A percentile compares a stretch with the other conserved stretches of the same genome.
These are phyloP conservation scores for Sericinus montela DNA, from an alignment of 2,888 invertebrate genomes.

Conservation along the genomic window DNA sequence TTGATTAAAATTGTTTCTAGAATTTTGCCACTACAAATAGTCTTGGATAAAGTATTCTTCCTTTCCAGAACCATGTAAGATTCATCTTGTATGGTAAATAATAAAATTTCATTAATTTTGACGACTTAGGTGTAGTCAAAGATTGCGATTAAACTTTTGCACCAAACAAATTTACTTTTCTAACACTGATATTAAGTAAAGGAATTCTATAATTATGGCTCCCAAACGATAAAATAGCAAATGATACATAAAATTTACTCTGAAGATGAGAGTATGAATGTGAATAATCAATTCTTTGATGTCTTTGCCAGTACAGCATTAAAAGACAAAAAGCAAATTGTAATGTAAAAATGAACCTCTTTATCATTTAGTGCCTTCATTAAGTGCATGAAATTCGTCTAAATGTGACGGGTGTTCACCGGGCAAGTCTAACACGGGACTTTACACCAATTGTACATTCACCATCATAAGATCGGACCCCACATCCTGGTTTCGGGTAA, in stretches of 20 bases:
- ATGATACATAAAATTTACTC: conserved; percentile 43
- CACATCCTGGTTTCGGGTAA: neutral
- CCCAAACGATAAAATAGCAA: conserved; percentile 75
- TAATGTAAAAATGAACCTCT: conserved; percentile 55
- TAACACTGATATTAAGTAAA: conserved; percentile 60
- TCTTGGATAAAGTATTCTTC: too few relatives aligned
- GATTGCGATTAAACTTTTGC: conserved; percentile 30
- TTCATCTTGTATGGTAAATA: too few relatives aligned
- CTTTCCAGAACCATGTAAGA: too few relatives aligned
- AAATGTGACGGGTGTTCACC: conserved; percentile 50
- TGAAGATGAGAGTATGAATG: conserved; percentile 46
- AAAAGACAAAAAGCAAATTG: conserved; percentile 59
- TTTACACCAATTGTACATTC: conserved; percentile 25
- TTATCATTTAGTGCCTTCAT: conserved; percentile 76
- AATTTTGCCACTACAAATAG: too few relatives aligned
- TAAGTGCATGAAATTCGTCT: conserved; percentile 60
- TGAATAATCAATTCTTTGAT: conserved; percentile 9
- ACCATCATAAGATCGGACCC: neutral
- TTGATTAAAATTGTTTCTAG: too few relatives aligned
- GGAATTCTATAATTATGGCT: conserved; percentile 59
- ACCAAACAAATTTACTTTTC: conserved; percentile 46
- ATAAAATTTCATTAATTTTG: too few relatives aligned
- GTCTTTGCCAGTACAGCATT: conserved; percentile 44
- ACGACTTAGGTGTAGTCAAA: neutral
- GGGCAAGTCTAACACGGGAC: conserved; percentile 34